phyloP scores from a whole-genome alignment of 2,797 vertebrate genomes.

The Chromobotia macracanthus region DNA sequence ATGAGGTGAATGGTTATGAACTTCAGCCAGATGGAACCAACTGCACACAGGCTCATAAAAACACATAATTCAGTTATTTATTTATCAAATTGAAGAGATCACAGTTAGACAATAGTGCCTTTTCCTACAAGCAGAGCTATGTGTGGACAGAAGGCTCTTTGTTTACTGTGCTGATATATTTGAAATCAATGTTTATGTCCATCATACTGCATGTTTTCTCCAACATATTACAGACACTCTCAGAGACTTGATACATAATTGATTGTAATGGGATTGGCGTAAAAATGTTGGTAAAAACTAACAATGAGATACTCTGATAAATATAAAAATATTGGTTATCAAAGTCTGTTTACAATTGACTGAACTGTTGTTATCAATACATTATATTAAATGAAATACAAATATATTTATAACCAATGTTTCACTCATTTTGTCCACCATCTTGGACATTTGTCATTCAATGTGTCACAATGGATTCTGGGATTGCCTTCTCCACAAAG shows the following conservation, averaged over 20 bases:
- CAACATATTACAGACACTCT: not conserved
- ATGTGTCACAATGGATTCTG: not conserved
- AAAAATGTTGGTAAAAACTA: not conserved
- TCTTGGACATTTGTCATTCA: too few species aligned
- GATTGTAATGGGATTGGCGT: not conserved
- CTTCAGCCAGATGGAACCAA: slow-evolving; percentile 27
- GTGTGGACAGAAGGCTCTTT: not conserved
- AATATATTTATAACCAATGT: too few species aligned
- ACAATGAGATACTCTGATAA: too few species aligned
- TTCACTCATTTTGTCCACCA: too few species aligned
- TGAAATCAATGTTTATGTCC: not conserved
- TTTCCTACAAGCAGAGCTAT: not conserved
- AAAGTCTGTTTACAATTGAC: not conserved
- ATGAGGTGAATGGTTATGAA: slow-evolving; percentile 14
- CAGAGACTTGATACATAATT: not conserved
- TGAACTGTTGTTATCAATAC: not conserved
- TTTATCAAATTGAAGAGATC: slow-evolving; percentile 22
- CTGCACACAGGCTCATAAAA: not conserved
- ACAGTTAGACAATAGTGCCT: slow-evolving; percentile 17
- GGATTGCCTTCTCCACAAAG: not conserved
- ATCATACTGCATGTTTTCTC: not conserved
- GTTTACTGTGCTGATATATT: slow-evolving; percentile 6
- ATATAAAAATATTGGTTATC: not conserved
- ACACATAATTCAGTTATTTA: slow-evolving; percentile 17
- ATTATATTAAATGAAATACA: too few species aligned